A percentile compares a stretch with the other conserved stretches of the same genome.
Evolutionary conservation across 2,797 vertebrate genomes (phyloP).

Genomic region (Sebastes cheni): DNA sequence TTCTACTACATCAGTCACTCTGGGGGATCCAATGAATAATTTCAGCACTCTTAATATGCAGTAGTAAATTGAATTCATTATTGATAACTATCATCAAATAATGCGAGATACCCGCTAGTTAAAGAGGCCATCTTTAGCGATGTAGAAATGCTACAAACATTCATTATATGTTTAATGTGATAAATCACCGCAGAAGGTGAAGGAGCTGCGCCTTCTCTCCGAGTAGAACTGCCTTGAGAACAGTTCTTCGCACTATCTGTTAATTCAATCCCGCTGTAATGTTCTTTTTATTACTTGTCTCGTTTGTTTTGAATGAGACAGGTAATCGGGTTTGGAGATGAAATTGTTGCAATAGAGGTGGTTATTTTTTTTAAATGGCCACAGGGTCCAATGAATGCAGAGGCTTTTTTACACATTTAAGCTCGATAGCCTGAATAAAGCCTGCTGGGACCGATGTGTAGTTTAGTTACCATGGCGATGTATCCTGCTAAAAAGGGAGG

Average conservation of each 20-base stretch:
- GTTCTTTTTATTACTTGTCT: constrained; percentile 17
- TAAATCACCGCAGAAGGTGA: constrained; percentile 46
- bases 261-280: neutral
- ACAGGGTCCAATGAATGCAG: neutral
- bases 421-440: neutral
- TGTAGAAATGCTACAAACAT: constrained; percentile 51
- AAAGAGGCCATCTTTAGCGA: constrained; percentile 35
- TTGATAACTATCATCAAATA: constrained; percentile 57
- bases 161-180: constrained; percentile 28
- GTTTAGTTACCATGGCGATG: neutral
- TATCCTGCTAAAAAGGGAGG: neutral
- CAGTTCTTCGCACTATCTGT: neutral
- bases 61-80: constrained; percentile 56
- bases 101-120: constrained; percentile 35
- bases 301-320: constrained; percentile 32
- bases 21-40: constrained; percentile 30
- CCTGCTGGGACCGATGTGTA: neutral
- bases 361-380: constrained; percentile 10
- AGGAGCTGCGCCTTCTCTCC: constrained; percentile 1
- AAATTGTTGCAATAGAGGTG: constrained; percentile 24
- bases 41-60: constrained; percentile 24
- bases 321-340: constrained; percentile 33
- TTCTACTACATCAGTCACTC: constrained; percentile 43
- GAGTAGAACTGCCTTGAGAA: neutral
- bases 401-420: neutral